Percentiles rank a stretch among this genome's conserved stretches.
phyloP scores from a whole-genome alignment of 2,113 vertebrate species.

The Excalfactoria chinensis region DNA sequence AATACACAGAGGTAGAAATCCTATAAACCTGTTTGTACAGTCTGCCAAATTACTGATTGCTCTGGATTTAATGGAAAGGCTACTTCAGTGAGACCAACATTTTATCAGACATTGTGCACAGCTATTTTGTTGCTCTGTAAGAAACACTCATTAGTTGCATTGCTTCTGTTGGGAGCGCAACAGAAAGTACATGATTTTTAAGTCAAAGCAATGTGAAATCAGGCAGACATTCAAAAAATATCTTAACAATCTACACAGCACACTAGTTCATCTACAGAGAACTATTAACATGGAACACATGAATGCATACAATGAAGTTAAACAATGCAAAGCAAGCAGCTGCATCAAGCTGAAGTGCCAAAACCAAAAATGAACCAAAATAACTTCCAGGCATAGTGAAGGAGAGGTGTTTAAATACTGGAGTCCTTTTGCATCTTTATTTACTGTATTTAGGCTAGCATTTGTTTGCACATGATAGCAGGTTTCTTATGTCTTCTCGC shows the following conservation, averaged over 20 bases:
- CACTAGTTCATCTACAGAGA: background rate
- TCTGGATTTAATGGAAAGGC: background rate
- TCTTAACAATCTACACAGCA: background rate
- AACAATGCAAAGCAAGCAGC: background rate
- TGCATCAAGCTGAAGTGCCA: background rate
- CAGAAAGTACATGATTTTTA: background rate
- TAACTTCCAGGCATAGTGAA: background rate
- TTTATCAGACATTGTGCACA: background rate
- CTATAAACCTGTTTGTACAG: background rate
- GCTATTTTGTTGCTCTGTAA: background rate
- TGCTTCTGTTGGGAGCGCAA: background rate
- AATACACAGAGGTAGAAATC: background rate
- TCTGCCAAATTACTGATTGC: background rate
- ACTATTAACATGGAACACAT: background rate
- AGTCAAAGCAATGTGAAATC: slow-evolving; percentile 8
- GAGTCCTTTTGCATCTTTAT: background rate
- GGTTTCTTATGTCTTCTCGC: background rate
- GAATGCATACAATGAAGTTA: background rate
- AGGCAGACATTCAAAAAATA: background rate
- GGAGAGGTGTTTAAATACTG: background rate
- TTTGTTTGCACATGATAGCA: rapidly evolving
- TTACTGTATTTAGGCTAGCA: background rate
- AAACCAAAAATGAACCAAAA: background rate
- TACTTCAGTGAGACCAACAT: background rate
- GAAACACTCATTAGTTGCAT: background rate